Conservation (phyloP, 1,140 invertebrate species). For the Drosophila repletoides region DNA sequence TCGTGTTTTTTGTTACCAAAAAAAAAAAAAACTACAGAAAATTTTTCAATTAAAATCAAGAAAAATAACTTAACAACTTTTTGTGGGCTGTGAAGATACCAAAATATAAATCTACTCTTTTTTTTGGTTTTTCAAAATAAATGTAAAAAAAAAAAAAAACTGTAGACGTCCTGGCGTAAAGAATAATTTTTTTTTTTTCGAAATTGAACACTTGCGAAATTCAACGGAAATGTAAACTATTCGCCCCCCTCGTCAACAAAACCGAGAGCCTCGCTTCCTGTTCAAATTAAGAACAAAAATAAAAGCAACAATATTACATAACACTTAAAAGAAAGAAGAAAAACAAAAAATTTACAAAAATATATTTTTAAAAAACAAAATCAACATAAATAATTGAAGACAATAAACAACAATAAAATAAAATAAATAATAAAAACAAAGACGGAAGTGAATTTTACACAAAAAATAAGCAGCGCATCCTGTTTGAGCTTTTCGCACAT, state of each 20-base stretch:
- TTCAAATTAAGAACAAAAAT: constrained; percentile 32
- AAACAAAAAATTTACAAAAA: constrained; percentile 14
- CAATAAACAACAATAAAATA: constrained; percentile 40
- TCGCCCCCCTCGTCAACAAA: constrained; percentile 73
- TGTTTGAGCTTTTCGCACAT: constrained; percentile 58
- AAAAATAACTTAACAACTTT: not conserved
- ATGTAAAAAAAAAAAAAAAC: not conserved
- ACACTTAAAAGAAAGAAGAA: constrained; percentile 25
- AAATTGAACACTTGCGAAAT: constrained; percentile 8
- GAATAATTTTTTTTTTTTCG: not conserved
- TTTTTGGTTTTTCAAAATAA: not conserved
- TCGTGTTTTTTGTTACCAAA: constrained; percentile 70
- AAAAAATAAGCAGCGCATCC: constrained; percentile 67
- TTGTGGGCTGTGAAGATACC: constrained; percentile 2
- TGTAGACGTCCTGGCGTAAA: no score
- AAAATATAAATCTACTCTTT: not conserved
- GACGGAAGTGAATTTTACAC: constrained; percentile 66
- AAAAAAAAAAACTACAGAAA: constrained; percentile 8
- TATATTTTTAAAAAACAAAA: constrained; percentile 26
- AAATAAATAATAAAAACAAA: constrained; percentile 35
- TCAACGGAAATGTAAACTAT: constrained; percentile 79
- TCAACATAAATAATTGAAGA: constrained; percentile 22
- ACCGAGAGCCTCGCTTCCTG: constrained; percentile 48
- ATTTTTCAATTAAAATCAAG: not conserved
- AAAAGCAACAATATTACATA: constrained; percentile 42